Percentiles rank a stretch among this genome's conserved stretches.
These are phyloP conservation scores for Perognathus longimembris DNA, from an alignment of 2,113 vertebrate species.

Conservation along the genomic window DNA sequence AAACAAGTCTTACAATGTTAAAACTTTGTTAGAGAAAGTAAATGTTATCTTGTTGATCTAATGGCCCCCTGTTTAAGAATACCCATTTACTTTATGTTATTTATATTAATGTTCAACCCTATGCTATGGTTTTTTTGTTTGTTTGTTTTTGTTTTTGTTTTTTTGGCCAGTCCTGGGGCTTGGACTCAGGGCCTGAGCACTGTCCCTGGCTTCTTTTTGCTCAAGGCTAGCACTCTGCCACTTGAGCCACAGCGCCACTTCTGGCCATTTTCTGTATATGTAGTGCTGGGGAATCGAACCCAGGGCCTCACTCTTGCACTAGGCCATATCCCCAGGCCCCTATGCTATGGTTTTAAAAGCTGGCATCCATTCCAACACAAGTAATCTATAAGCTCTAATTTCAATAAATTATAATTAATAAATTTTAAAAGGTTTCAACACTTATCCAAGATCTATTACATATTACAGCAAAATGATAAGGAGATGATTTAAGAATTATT, in stretches of 20 bases:
- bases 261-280: no score
- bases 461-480: neutral
- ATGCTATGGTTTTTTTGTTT: neutral
- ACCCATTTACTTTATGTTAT: neutral
- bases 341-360: neutral
- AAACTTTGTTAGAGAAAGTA: neutral
- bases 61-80: neutral
- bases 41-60: neutral
- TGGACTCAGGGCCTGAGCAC: no score
- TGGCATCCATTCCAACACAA: neutral
- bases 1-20: neutral
- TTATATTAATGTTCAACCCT: neutral
- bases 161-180: no score
- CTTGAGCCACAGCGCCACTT: no score
- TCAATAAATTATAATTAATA: neutral
- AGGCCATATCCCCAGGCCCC: no score
- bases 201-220: no score
- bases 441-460: neutral
- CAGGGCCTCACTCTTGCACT: no score
- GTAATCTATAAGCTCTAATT: neutral
- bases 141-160: no score
- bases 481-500: neutral
- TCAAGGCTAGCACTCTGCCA: no score
- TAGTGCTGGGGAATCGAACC: no score
- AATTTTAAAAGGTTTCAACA: no score